Base-by-base conservation (phyloP, 2,797 vertebrate genomes). In the Scomberomorus guttatus region DNA sequence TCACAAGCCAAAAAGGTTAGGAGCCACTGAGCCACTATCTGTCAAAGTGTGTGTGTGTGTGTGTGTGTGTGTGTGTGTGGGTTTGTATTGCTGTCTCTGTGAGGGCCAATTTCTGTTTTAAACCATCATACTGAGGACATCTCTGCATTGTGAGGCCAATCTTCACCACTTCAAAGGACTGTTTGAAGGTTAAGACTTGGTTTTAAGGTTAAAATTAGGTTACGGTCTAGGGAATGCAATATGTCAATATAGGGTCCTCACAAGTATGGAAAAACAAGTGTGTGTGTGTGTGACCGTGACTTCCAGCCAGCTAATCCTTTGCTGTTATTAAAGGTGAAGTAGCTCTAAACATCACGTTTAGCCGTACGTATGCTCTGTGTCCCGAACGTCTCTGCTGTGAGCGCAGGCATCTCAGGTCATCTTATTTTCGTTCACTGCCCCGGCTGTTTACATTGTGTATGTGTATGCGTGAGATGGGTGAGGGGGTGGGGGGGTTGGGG, bases 401-500 rank as follows among this genome's bases (percentile, higher is more conserved):
- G 69, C 72, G 24, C 56, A 37, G 32, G 75, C 20, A 25, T 59
- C 71, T 72, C 73, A n/a, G 55, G 54, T 71, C 46, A 54, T 85
- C 79, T 84, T 50, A 64, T 80, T 88, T 86, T 66, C 72, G 80
- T 75, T 75, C 79, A 73, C 57, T 68, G 67, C 72, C 77, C 60
- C 6, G 6, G 64, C 50, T 87, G 87, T 88, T 84, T 86, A 75
- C 69, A 32, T 72, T 69, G 60, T 75, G 74, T 62, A 9, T 50
- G 32, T 66, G 52, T 63, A 34, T 20, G 32, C 22, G 29, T 17
- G 60, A 57, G 64, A 32, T 50, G 46, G 46, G 39, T 29, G 7
- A 71, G 34, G 39, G 51, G 32, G 20, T 7, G 50, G 15, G 32
- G 1, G 24, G 22, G 25, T 12, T 20, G 44, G 39, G 32, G 48